These are phyloP conservation scores for Parapristionchus giblindavisi DNA, from an alignment of 2,888 invertebrate species.

Conservation along the genomic window DNA sequence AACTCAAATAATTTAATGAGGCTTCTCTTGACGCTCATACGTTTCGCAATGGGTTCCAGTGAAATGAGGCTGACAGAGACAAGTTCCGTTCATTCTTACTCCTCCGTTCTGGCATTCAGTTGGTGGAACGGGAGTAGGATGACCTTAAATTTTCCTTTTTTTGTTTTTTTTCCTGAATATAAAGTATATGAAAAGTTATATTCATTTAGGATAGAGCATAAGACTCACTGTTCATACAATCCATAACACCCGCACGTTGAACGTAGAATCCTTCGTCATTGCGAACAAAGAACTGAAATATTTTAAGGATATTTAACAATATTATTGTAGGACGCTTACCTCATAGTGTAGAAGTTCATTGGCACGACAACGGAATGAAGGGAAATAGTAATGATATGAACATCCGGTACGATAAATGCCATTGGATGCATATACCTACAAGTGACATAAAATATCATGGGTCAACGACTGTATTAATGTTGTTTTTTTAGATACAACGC, in stretches of 20 bases:
- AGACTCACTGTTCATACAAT: constrained; percentile 47
- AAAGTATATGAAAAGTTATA: not conserved
- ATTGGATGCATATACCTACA: constrained; percentile 53
- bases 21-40: not conserved
- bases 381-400: constrained; percentile 57
- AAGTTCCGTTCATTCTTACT: constrained; percentile 47
- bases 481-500: not conserved
- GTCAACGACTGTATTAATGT: no score
- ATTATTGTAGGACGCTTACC: constrained; percentile 16
- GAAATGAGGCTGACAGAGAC: constrained; percentile 58
- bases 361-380: constrained; percentile 54
- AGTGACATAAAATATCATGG: no score
- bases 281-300: constrained; percentile 55
- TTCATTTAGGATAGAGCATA: not conserved
- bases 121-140: constrained; percentile 48
- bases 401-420: constrained; percentile 59
- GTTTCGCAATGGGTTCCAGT: constrained; percentile 54
- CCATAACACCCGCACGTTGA: constrained; percentile 62
- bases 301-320: no score
- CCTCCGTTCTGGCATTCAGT: constrained; percentile 60
- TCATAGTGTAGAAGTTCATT: constrained; percentile 59
- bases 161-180: no score
- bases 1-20: not conserved
- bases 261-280: constrained; percentile 51
- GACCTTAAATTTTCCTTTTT: not conserved